These are phyloP conservation scores for Sialis lutaria DNA, from an alignment of 2,888 invertebrate species.

Conservation along the genomic window DNA sequence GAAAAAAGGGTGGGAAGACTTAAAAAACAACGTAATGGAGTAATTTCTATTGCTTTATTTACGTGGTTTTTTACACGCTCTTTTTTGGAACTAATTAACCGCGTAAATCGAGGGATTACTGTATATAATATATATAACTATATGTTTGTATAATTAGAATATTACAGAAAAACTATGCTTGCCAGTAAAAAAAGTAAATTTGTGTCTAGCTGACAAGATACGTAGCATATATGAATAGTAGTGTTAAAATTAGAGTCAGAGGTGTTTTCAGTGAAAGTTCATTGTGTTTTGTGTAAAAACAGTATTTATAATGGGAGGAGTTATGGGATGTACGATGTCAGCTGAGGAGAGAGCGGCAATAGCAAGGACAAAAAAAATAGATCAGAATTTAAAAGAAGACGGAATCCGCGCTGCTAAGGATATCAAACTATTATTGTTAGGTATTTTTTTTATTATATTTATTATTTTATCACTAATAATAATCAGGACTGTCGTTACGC, in stretches of 20 bases:
- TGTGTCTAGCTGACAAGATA: background rate
- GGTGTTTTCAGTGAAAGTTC: background rate
- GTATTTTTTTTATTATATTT: conserved; percentile 30
- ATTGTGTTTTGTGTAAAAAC: background rate
- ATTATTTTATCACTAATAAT: too few relatives aligned
- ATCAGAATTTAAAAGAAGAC: conserved; percentile 96
- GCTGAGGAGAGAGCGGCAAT: conserved; percentile 97
- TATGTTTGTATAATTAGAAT: too few relatives aligned
- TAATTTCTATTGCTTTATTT: too few relatives aligned
- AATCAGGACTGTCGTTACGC: too few relatives aligned
- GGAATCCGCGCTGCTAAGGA: conserved; percentile 97
- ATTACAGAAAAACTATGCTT: background rate
- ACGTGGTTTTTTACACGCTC: too few relatives aligned
- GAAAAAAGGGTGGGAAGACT: too few relatives aligned
- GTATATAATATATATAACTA: too few relatives aligned
- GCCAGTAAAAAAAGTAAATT: background rate
- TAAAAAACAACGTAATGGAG: too few relatives aligned
- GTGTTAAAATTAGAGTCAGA: background rate
- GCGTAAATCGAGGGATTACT: too few relatives aligned
- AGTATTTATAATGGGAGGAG: conserved; percentile 17
- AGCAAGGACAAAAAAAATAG: conserved; percentile 94
- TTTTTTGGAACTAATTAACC: too few relatives aligned
- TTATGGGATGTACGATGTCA: conserved; percentile 99
- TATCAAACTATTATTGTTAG: conserved; percentile 92
- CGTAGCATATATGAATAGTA: background rate